Conservation (phyloP, 1,140 invertebrate species). For the Eupeodes corollae region DNA sequence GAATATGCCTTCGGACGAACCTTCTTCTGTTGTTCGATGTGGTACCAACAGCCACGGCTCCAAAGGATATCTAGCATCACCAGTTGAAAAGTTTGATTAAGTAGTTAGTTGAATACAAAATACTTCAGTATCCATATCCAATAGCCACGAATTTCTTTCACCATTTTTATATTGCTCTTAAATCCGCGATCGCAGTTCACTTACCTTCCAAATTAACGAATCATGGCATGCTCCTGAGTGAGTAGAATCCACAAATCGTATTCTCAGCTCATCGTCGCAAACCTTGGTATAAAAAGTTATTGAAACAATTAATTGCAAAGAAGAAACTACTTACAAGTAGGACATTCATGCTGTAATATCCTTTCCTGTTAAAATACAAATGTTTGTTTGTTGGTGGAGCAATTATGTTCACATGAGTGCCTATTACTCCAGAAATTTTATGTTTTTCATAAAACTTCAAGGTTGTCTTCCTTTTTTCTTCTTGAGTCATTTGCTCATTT, state of each 20-base stretch:
- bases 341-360: conserved; percentile 5
- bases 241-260: conserved; percentile 1
- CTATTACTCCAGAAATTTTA: background rate
- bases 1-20: too few species aligned
- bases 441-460: conserved; percentile 1
- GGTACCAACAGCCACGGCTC: too few species aligned
- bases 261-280: conserved; percentile 3
- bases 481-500: too few species aligned
- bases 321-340: conserved; percentile 1
- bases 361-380: conserved; percentile 4
- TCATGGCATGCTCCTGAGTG: conserved; percentile 1
- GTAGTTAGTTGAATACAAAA: too few species aligned
- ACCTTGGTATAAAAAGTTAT: background rate
- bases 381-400: background rate
- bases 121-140: too few species aligned
- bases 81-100: too few species aligned
- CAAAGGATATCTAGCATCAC: too few species aligned
- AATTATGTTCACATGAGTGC: background rate
- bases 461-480: background rate
- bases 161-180: too few species aligned
- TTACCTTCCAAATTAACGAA: conserved; percentile 4
- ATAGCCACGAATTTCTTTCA: too few species aligned
- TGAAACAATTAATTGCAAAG: background rate
- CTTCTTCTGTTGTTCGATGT: too few species aligned
- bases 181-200: too few species aligned